Conservation (phyloP, 2,888 invertebrate genomes). For the Luffia ferchaultella region DNA sequence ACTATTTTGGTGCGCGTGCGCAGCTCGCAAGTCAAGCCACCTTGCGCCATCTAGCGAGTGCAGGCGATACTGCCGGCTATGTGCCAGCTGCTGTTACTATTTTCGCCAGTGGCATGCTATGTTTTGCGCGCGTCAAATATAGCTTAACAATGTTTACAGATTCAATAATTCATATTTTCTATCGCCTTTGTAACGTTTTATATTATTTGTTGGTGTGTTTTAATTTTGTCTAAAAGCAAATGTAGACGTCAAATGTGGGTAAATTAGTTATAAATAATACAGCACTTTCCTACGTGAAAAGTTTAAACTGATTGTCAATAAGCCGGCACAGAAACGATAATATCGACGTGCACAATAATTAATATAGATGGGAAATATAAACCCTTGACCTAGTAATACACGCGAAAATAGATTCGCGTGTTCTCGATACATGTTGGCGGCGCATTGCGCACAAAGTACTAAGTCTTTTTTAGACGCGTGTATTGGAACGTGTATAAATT, state of each 20-base stretch:
- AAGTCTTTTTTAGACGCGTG: no score
- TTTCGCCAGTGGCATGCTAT: conserved; percentile 25
- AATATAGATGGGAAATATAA: conserved; percentile 10
- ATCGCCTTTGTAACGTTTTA: no score
- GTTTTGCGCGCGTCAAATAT: not conserved
- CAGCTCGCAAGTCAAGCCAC: conserved; percentile 14
- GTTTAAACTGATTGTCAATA: no score
- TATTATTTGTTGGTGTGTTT: no score
- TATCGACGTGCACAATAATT: no score
- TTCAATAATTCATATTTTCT: no score
- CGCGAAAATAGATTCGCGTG: conserved; percentile 56
- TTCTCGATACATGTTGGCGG: conserved; percentile 45
- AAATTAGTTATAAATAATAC: no score
- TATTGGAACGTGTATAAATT: not conserved
- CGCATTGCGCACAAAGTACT: conserved; percentile 28
- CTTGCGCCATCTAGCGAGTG: conserved; percentile 50
- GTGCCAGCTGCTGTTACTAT: conserved; percentile 51
- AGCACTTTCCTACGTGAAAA: no score
- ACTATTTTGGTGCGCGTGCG: conserved; percentile 59
- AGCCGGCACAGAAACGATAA: no score
- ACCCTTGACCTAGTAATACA: conserved; percentile 59
- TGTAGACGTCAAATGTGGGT: no score
- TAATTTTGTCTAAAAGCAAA: no score
- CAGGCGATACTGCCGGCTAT: conserved; percentile 29
- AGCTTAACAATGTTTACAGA: not conserved